phyloP scores from a whole-genome alignment of 92 coral and sea anemone genomes.

The Phenganax stokvisi region DNA sequence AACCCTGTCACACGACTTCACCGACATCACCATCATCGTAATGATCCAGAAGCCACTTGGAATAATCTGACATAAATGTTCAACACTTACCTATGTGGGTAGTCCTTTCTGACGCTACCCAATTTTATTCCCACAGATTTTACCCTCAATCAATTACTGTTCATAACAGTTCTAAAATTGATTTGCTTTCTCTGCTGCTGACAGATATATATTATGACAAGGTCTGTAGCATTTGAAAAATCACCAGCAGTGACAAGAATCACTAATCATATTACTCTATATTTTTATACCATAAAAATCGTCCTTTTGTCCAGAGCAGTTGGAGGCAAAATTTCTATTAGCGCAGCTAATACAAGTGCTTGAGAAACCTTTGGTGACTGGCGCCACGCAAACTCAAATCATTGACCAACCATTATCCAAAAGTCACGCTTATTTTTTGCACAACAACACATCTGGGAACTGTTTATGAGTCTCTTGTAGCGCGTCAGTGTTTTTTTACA shows the following conservation, averaged over 20 bases:
- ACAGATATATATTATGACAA: slow-evolving; percentile 16
- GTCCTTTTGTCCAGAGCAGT: slow-evolving; percentile 48
- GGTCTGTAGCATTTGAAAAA: slow-evolving; percentile 10
- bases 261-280: slow-evolving; percentile 2
- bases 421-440: background rate
- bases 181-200: background rate
- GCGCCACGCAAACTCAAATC: slow-evolving; percentile 13
- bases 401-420: background rate
- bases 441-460: background rate
- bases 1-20: too few relatives aligned
- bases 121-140: background rate
- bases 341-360: slow-evolving; percentile 7
- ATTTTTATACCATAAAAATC: slow-evolving; percentile 12
- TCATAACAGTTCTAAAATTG: background rate
- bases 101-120: too few relatives aligned
- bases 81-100: too few relatives aligned
- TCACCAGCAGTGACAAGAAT: background rate
- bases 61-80: too few relatives aligned
- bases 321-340: slow-evolving; percentile 52
- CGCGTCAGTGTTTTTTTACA: background rate
- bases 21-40: too few relatives aligned
- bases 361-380: slow-evolving; percentile 11
- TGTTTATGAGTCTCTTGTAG: background rate
- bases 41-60: too few relatives aligned
- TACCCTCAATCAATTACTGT: background rate